Evolutionary conservation across 2,797 vertebrate genomes (phyloP), one percentile per base, ranked within the genome.

Genomic region (Cephalopachus bancanus): DNA sequence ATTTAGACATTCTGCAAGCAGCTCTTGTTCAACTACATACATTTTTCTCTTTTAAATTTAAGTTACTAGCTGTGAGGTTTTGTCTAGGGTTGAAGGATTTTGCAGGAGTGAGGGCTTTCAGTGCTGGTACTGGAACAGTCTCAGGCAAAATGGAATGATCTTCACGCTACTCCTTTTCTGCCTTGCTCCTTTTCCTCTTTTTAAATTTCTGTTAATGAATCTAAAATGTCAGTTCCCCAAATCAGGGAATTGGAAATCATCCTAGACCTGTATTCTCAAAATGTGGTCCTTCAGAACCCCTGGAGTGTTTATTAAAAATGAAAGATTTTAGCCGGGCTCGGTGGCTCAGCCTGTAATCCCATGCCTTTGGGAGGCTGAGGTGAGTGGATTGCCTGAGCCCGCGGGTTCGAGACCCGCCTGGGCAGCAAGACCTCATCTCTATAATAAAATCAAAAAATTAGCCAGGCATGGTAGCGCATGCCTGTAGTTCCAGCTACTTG

Each of bases 21-120:
- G 19, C 2, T 87, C 11, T 89, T 85, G 30, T 20, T 90, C 53
- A 89, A 37, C 51, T 83, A 81, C 69, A 24, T 72, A 28, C 10
- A 89, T 91, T 83, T 94, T 85, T 89, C 60, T 85, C 51, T 81
- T 76, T 19, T 90, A 91, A 95, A 84, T 86, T 93, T 88, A 33
- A 30, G 20, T 81, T 67, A 81, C 14, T 26, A 67, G 67, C 16
- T 26, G 49, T 44, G 26, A 59, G 44, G 53, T 67, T 94, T 96
- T 91, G 10, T 62, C 53, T 51, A 71, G 51, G 57, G 51, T 9
- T 80, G 55, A 65, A 76, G 26, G 19, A 74, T 89, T 93, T 93
- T 71, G 17, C 57, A 85, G 83, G 24, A 44, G 14, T 37, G 28
- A 80, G 15, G 49, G 20, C 16, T 80, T 92, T 71, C 10, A 74